A percentile compares a stretch with the other conserved stretches of the same genome.
Evolutionary conservation across 2,797 vertebrate genomes (phyloP).

Genomic region (Diceros bicornis): DNA sequence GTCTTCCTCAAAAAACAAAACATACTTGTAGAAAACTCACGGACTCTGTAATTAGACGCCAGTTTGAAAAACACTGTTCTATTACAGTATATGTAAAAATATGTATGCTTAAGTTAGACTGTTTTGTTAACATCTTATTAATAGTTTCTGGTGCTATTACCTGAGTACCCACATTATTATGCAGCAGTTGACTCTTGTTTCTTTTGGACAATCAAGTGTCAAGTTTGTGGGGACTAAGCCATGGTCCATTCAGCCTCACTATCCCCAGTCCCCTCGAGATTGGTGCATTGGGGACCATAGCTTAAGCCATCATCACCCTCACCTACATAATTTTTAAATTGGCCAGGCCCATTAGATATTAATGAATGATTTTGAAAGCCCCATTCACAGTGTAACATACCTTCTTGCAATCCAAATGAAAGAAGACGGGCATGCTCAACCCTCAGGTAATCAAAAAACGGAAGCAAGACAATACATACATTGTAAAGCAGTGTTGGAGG

Average conservation of each 20-base stretch:
- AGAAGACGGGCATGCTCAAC: not conserved
- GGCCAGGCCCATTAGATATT: no score
- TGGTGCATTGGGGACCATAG: not conserved
- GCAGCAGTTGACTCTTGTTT: slow-evolving; percentile 20
- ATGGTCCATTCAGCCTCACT: slow-evolving; percentile 8
- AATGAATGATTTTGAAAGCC: no score
- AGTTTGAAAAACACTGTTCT: not conserved
- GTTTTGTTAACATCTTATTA: slow-evolving; percentile 12
- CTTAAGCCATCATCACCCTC: not conserved
- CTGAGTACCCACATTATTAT: not conserved
- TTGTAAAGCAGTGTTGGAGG: not conserved
- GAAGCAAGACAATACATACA: slow-evolving; percentile 10
- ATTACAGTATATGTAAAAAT: not conserved
- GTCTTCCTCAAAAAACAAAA: not conserved
- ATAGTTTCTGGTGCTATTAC: not conserved
- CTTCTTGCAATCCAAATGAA: not conserved
- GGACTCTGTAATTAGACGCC: not conserved
- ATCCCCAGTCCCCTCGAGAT: not conserved
- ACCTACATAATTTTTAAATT: not conserved
- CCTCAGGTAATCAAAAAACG: slow-evolving; percentile 16
- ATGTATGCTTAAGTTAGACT: not conserved
- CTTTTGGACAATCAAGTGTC: not conserved
- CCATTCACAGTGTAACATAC: no score
- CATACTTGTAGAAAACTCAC: not conserved
- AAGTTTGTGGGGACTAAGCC: not conserved